Percentiles rank a stretch among this genome's conserved stretches.
phyloP scores from a whole-genome alignment of 2,797 vertebrate genomes.

The Potorous gilbertii region DNA sequence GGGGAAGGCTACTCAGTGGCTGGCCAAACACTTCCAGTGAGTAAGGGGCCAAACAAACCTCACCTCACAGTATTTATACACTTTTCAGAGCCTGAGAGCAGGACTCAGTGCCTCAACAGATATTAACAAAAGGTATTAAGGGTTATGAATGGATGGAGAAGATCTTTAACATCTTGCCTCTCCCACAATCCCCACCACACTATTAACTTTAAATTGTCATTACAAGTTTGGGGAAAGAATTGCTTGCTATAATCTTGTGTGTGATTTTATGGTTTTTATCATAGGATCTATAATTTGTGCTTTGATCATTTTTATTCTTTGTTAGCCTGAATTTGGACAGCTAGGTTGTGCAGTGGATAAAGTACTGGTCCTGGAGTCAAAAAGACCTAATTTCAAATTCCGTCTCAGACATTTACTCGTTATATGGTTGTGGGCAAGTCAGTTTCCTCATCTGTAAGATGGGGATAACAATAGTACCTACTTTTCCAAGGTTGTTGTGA shows the following conservation, averaged over 20 bases:
- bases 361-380: not conserved
- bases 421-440: not conserved
- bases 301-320: not conserved
- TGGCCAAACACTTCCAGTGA: no score
- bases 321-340: not conserved
- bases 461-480: not conserved
- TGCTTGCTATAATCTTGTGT: not conserved
- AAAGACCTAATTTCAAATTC: not conserved
- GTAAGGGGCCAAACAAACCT: no score
- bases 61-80: no score
- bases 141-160: no score
- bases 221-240: not conserved
- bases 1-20: no score
- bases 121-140: no score
- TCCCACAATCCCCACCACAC: no score
- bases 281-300: not conserved
- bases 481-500: not conserved
- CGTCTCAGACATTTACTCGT: not conserved
- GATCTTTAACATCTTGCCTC: no score
- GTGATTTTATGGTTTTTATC: not conserved
- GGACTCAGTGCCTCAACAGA: no score
- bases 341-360: not conserved
- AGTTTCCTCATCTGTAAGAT: not conserved
- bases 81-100: no score
- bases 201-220: no score